Evolutionary conservation across 37 sponge, comb jelly and placozoan genomes (phyloP).

Genomic region (Dysidea cf. avara): DNA sequence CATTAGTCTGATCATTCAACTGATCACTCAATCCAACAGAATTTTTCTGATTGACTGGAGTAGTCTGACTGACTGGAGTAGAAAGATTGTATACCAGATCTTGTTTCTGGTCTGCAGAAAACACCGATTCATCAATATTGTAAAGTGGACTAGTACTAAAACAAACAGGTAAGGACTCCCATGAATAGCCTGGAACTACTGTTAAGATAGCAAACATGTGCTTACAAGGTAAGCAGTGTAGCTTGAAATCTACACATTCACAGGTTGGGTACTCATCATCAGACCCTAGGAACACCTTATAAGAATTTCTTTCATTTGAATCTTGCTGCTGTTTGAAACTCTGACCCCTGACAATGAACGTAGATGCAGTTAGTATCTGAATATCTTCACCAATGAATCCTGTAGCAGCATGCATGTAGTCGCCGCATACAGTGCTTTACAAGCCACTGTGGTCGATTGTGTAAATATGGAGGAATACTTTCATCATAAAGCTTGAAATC

Average conservation of each 20-base stretch:
- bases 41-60: too few species aligned
- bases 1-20: too few species aligned
- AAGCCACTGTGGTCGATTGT: constrained; percentile 13
- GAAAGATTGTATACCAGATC: too few species aligned
- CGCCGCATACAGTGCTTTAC: constrained; percentile 19
- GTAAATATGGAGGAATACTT: constrained; percentile 9
- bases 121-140: neutral
- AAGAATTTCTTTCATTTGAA: neutral
- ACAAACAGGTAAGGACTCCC: constrained; percentile 6
- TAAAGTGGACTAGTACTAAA: neutral
- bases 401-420: neutral
- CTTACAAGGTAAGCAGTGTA: constrained; percentile 17
- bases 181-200: neutral
- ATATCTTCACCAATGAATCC: neutral
- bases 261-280: neutral
- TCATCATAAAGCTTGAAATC: too few species aligned
- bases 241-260: constrained; percentile 4
- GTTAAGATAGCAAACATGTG: constrained; percentile 28
- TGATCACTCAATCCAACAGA: too few species aligned
- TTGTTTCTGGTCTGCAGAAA: too few species aligned
- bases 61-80: too few species aligned
- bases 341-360: neutral
- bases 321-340: neutral
- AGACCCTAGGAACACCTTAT: neutral
- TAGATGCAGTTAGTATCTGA: neutral